Base-by-base conservation (phyloP, 2,113 vertebrate species). In the Nothocercus julius region DNA sequence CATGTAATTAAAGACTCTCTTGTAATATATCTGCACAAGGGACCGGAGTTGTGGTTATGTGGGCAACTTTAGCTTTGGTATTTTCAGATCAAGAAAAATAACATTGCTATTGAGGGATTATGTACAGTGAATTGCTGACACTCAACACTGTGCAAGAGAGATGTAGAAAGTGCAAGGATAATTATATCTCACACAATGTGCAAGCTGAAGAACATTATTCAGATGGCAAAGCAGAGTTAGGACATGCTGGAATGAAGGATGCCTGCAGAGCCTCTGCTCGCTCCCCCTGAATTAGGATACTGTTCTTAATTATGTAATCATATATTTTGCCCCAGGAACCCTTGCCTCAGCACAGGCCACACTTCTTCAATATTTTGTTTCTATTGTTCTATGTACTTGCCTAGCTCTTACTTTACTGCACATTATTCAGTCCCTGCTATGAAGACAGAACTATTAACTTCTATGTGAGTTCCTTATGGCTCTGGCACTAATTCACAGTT, bases 401-500 rank as follows among this genome's bases (percentile, higher is more conserved):
- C 66, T 87, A 66, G 92, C 70, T 92, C n/a, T 92, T 87, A 66
- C 70, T 72, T 66, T 91, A 63, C 49, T 69, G 44, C 85, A 90
- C 73, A 94, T 93, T 95, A 94, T 87, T 92, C 84, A 93, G 78
- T 76, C 73, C 40, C 58, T 69, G 58, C 90, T 61, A 84, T 69
- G 93, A 96, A 93, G 93, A 68, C 77, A 96, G 88, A 94, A 79
- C 81, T 90, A 93, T 93, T 95, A 95, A 94, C 83, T 95, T 86
- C 70, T 59, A 59, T 73, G 70, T 15, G 79, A 95, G 91, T 77
- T 97, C 70, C 94, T 95, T 77, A 68, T 85, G 59, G 91, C 73
- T 88, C 77, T 58, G 49, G 83, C 58, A 92, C 90, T 96, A 93
- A 96, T 96, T 94, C 92, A 92, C 85, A 89, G 85, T 84, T 91